A percentile compares a stretch with the other conserved stretches of the same genome.
These are phyloP conservation scores for Dicycla oo DNA, from an alignment of 2,888 invertebrate species.

Conservation along the genomic window DNA sequence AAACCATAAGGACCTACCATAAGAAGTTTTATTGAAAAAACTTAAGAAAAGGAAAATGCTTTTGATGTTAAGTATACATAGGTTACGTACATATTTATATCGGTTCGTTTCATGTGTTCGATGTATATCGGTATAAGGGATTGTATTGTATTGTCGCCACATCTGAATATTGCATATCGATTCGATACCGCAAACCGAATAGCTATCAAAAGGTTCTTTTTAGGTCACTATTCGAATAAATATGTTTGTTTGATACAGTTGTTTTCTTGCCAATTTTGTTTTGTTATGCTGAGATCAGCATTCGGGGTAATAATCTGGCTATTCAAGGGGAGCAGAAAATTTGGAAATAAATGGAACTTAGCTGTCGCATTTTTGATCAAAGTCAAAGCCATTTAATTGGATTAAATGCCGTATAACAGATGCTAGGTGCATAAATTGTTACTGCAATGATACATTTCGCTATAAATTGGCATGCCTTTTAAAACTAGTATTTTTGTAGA, in stretches of 20 bases:
- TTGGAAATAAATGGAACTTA: constrained; percentile 14
- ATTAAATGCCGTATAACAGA: neutral
- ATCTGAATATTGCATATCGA: constrained; percentile 54
- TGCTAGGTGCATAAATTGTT: neutral
- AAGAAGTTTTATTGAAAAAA: no score
- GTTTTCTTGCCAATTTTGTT: constrained; percentile 50
- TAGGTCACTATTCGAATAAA: constrained; percentile 52
- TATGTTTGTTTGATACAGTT: constrained; percentile 44
- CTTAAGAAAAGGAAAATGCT: neutral
- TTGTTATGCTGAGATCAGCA: constrained; percentile 26
- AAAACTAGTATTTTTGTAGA: no score
- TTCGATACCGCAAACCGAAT: constrained; percentile 36
- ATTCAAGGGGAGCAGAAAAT: neutral
- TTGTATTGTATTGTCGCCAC: constrained; percentile 49
- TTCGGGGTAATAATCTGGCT: neutral
- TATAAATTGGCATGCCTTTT: neutral
- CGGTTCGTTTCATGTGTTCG: constrained; percentile 33
- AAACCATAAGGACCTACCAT: neutral
- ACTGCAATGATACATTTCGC: neutral
- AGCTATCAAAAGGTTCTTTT: constrained; percentile 40
- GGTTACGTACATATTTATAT: constrained; percentile 1
- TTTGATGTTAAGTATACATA: neutral
- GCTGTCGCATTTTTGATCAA: neutral
- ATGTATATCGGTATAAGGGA: constrained; percentile 11
- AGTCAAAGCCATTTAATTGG: no score